Evolutionary conservation across 2,888 invertebrate genomes (phyloP).

Genomic region (Acleris literana): DNA sequence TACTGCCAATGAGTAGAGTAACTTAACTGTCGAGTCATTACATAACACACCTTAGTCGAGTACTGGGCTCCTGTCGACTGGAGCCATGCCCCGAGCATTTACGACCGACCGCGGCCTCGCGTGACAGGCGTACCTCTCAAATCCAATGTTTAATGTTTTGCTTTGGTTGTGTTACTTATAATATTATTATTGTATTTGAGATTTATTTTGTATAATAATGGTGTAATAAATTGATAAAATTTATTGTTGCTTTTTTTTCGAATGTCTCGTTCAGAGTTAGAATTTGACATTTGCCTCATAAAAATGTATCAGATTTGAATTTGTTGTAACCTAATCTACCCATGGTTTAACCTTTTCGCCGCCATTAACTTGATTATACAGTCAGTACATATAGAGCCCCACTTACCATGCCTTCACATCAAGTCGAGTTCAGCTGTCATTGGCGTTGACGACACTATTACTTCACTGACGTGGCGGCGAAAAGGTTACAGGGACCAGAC

Average conservation of each 20-base stretch:
- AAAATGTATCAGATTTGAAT: too few species aligned
- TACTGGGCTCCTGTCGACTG: slow-evolving; percentile 50
- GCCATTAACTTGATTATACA: too few species aligned
- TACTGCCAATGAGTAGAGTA: slow-evolving; percentile 73
- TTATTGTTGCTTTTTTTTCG: slow-evolving; percentile 39
- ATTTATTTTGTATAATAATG: slow-evolving; percentile 83
- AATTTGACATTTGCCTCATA: too few species aligned
- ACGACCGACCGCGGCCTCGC: slow-evolving; percentile 63
- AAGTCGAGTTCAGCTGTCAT: too few species aligned
- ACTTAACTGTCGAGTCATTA: slow-evolving; percentile 65
- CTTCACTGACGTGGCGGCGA: too few species aligned
- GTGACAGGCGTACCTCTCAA: slow-evolving; percentile 71
- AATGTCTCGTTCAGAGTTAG: neutral
- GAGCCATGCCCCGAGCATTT: slow-evolving; percentile 65
- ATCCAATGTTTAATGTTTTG: slow-evolving; percentile 80
- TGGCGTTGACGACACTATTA: too few species aligned
- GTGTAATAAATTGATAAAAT: slow-evolving; percentile 81
- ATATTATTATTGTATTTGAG: slow-evolving; percentile 81
- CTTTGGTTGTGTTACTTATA: slow-evolving; percentile 83
- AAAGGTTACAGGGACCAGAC: too few species aligned
- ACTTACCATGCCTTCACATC: too few species aligned
- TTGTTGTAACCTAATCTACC: too few species aligned
- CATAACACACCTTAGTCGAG: slow-evolving; percentile 52
- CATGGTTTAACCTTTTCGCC: too few species aligned
- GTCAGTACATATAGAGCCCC: too few species aligned